Evolutionary conservation across 2,797 vertebrate species (phyloP).

Genomic region (Falco concolor): DNA sequence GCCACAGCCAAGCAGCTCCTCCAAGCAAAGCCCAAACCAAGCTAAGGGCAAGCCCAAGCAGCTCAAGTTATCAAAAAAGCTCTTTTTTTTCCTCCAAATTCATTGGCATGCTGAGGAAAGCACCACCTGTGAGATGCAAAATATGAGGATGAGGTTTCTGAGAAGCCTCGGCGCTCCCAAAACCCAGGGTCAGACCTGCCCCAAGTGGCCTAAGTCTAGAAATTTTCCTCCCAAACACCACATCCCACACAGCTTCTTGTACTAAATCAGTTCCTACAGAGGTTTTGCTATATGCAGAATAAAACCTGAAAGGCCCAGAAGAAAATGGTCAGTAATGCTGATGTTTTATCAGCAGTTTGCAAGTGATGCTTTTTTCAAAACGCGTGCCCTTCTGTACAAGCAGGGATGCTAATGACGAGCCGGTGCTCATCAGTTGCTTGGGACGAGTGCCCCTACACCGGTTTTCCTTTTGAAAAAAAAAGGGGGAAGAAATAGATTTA

Average conservation of each 20-base stretch:
- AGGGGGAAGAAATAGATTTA: constrained; percentile 64
- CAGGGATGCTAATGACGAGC: background rate
- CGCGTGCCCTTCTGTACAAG: background rate
- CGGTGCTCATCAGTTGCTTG: background rate
- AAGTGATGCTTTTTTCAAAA: background rate
- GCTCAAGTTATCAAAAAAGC: background rate
- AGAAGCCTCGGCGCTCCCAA: accelerated
- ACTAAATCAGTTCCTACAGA: background rate
- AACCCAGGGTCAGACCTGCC: background rate
- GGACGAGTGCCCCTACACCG: background rate
- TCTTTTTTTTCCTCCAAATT: background rate
- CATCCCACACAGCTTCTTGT: background rate
- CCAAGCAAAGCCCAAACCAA: background rate
- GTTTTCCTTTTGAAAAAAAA: constrained; percentile 11
- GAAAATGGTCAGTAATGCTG: background rate
- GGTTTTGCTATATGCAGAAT: background rate
- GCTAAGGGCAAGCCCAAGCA: background rate
- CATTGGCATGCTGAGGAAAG: background rate
- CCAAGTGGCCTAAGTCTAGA: background rate
- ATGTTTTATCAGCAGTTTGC: background rate
- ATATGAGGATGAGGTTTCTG: background rate
- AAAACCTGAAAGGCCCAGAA: background rate
- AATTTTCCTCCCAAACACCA: background rate
- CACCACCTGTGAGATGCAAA: background rate
- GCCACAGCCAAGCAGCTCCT: background rate